These are phyloP conservation scores for Motacilla tschutschensis DNA, from an alignment of 2,113 vertebrate species.

Conservation along the genomic window DNA sequence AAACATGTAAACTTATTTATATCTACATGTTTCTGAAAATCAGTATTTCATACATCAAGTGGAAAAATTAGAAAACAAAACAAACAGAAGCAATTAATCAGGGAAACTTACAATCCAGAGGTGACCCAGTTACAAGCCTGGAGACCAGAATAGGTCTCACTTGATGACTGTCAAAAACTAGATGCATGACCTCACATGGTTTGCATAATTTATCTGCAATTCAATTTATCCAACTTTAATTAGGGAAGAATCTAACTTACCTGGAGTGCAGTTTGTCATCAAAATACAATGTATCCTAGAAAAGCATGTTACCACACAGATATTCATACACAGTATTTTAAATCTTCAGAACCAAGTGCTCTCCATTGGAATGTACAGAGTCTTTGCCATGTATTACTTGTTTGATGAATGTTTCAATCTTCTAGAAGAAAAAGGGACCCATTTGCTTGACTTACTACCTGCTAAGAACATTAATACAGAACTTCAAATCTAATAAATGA, in stretches of 20 bases:
- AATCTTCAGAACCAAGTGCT: constrained; percentile 15
- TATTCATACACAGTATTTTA: background rate
- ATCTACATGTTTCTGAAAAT: background rate
- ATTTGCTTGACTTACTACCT: constrained; percentile 38
- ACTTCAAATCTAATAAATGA: constrained; percentile 19
- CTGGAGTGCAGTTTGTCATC: constrained; percentile 22
- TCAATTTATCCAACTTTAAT: background rate
- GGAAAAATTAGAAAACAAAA: background rate
- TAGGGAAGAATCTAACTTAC: constrained; percentile 38
- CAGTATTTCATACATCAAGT: background rate
- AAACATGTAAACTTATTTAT: background rate
- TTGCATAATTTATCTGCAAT: background rate
- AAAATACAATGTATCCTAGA: background rate
- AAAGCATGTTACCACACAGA: background rate
- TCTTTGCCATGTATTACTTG: background rate
- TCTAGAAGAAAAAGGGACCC: constrained; percentile 24
- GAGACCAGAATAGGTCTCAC: background rate
- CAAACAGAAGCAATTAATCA: background rate
- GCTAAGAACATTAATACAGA: constrained; percentile 7
- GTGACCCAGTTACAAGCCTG: background rate
- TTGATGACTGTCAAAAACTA: background rate
- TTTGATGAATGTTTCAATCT: constrained; percentile 9
- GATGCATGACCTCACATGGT: background rate
- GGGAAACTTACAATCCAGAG: background rate
- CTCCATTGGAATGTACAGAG: background rate